phyloP scores from a whole-genome alignment of 2,888 invertebrate genomes.

The Griposia aprilina region DNA sequence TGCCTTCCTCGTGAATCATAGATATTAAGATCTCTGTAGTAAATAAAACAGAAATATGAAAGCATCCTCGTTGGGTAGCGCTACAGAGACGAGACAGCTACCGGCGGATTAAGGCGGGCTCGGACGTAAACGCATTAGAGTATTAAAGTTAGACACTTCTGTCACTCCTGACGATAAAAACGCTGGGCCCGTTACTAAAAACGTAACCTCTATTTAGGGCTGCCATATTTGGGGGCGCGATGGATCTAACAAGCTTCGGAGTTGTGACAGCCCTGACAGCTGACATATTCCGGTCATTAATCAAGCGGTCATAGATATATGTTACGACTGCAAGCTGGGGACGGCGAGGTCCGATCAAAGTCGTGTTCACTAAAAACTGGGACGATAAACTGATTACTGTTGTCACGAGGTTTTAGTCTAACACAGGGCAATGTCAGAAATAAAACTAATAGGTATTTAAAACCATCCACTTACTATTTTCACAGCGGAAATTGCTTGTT shows the following conservation, averaged over 20 bases:
- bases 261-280: slow-evolving; percentile 89
- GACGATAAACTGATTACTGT: slow-evolving; percentile 62
- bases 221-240: slow-evolving; percentile 82
- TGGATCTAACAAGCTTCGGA: slow-evolving; percentile 87
- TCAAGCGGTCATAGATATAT: slow-evolving; percentile 85
- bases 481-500: slow-evolving; percentile 17
- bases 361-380: slow-evolving; percentile 65
- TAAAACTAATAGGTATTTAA: slow-evolving; percentile 10
- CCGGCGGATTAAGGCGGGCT: slow-evolving; percentile 60
- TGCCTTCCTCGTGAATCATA: slow-evolving; percentile 59
- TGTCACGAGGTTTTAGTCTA: slow-evolving; percentile 36
- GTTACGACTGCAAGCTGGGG: slow-evolving; percentile 77
- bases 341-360: slow-evolving; percentile 72
- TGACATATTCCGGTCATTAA: slow-evolving; percentile 89
- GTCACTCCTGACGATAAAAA: slow-evolving; percentile 81
- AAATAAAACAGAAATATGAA: slow-evolving; percentile 62
- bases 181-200: slow-evolving; percentile 81
- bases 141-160: slow-evolving; percentile 79
- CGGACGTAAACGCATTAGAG: slow-evolving; percentile 75
- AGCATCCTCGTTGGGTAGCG: slow-evolving; percentile 59
- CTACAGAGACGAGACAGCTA: slow-evolving; percentile 36
- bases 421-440: slow-evolving; percentile 22
- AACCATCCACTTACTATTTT: slow-evolving; percentile 35
- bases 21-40: slow-evolving; percentile 56
- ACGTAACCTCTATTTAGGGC: slow-evolving; percentile 84